These are phyloP conservation scores for Agrochola lychnidis DNA, from an alignment of 2,888 invertebrate species.

Conservation along the genomic window DNA sequence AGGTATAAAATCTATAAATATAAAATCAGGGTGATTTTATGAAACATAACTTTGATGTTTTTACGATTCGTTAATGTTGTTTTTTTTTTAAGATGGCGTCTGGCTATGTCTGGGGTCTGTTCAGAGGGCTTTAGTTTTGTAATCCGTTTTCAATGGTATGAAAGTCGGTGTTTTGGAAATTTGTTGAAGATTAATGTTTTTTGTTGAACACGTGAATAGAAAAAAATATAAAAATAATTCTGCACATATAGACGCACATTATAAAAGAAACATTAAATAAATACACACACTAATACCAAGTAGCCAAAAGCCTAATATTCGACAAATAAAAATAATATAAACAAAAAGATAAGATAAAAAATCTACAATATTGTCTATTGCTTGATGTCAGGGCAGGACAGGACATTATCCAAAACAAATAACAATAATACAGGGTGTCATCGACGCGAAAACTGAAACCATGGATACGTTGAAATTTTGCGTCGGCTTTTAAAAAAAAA, in stretches of 20 bases:
- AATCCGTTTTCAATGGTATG: background rate
- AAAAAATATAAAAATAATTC: background rate
- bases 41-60: conserved; percentile 57
- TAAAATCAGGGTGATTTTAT: conserved; percentile 34
- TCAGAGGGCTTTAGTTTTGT: conserved; percentile 4
- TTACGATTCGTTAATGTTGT: conserved; percentile 36
- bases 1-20: conserved; percentile 26
- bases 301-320: background rate
- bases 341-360: background rate
- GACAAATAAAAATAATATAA: background rate
- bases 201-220: background rate
- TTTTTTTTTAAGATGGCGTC: conserved; percentile 6
- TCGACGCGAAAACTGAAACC: too few relatives aligned
- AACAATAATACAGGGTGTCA: background rate
- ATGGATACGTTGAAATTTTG: too few relatives aligned
- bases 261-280: background rate
- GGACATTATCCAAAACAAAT: background rate
- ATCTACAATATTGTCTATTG: background rate
- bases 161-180: background rate
- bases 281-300: background rate
- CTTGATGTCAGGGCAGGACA: background rate
- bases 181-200: background rate
- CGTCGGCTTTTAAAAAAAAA: too few relatives aligned
- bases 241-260: background rate
- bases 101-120: background rate